Conservation (phyloP, 2,888 invertebrate species). For the Drosophila quinaria region DNA sequence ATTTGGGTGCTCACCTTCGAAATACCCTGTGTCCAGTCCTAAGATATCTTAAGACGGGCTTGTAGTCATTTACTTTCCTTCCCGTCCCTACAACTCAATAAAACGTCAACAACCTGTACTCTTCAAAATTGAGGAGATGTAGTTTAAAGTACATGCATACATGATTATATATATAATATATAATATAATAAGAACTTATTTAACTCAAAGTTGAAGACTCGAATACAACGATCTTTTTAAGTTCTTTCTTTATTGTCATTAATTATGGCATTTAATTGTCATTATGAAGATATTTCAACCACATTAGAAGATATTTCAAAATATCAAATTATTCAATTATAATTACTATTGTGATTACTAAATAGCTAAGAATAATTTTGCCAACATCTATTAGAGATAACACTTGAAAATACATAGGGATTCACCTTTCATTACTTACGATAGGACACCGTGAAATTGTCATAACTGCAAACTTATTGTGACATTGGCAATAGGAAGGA, state of each 20-base stretch:
- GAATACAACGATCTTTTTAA: no score
- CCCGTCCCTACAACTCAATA: no score
- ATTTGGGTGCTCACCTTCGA: neutral
- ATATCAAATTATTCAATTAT: neutral
- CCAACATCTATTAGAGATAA: neutral
- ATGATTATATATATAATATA: no score
- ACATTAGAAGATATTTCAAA: constrained; percentile 1
- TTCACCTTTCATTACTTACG: constrained; percentile 1
- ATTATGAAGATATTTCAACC: no score
- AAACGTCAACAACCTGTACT: no score
- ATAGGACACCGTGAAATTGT: constrained; percentile 50
- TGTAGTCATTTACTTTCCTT: no score
- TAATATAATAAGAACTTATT: no score
- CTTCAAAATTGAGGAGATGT: no score
- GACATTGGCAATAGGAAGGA: constrained; percentile 61
- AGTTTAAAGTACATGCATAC: no score
- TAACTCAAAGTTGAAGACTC: no score
- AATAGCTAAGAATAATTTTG: neutral
- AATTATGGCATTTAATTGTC: neutral
- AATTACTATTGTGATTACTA: no score
- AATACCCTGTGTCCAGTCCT: neutral
- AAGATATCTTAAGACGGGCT: no score
- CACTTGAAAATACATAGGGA: neutral
- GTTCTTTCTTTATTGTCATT: neutral
- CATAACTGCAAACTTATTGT: constrained; percentile 74